Conservation (phyloP, 2,888 invertebrate species). For the Ochlodes sylvanus region DNA sequence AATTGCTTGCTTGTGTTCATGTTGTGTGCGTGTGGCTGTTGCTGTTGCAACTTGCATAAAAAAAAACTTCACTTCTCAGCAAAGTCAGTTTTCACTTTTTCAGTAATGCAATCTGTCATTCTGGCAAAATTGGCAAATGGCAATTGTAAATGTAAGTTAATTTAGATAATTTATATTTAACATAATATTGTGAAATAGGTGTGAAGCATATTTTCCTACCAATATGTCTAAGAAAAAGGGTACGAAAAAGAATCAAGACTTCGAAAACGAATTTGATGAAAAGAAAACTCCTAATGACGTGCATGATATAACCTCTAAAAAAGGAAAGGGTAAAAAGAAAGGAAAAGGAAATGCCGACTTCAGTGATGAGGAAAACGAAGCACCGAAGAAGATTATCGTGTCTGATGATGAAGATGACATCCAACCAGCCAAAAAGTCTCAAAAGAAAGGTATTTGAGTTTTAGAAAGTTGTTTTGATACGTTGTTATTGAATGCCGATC, state of each 20-base stretch:
- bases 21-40: no score
- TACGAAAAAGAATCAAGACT: constrained; percentile 84
- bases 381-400: constrained; percentile 54
- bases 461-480: not conserved
- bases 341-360: constrained; percentile 76
- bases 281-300: constrained; percentile 62
- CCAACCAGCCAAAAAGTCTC: constrained; percentile 76
- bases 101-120: no score
- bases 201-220: not conserved
- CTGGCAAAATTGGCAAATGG: no score
- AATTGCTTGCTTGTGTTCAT: no score
- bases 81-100: no score
- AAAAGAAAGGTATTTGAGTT: constrained; percentile 76
- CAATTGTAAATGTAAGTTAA: not conserved
- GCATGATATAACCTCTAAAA: constrained; percentile 81
- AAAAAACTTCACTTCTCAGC: no score
- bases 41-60: no score
- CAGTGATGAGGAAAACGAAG: constrained; percentile 68
- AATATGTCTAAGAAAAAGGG: constrained; percentile 86
- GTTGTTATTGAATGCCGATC: no score
- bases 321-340: constrained; percentile 79
- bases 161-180: no score
- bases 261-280: constrained; percentile 82
- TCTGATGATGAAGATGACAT: constrained; percentile 75
- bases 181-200: constrained; percentile 9